phyloP scores from a whole-genome alignment of 2,888 invertebrate species.

The Horisme vitalbata region DNA sequence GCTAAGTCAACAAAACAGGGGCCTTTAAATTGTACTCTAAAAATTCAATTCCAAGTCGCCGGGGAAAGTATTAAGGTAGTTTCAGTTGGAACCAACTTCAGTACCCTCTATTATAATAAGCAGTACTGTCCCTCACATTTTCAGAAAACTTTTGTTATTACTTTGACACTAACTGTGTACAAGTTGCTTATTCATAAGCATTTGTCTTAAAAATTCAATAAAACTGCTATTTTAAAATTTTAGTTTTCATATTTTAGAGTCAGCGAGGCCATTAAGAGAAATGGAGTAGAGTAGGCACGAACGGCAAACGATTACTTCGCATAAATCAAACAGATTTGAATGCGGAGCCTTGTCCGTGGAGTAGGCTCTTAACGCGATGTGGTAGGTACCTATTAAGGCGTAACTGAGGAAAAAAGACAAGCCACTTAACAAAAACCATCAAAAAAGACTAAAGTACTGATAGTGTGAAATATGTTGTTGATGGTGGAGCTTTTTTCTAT shows the following conservation, averaged over 20 bases:
- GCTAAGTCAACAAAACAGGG: conserved; percentile 55
- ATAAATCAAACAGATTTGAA: conserved; percentile 70
- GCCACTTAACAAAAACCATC: too few relatives aligned
- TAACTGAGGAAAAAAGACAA: too few relatives aligned
- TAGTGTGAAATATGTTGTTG: too few relatives aligned
- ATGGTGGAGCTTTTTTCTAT: too few relatives aligned
- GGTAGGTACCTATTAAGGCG: conserved; percentile 38
- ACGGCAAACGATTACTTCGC: conserved; percentile 55
- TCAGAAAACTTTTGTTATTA: conserved; percentile 46
- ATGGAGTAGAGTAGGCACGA: conserved; percentile 39
- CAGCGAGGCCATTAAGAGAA: conserved; percentile 30
- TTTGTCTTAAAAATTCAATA: conserved; percentile 22
- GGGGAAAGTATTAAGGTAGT: conserved; percentile 53
- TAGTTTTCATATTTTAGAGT: conserved; percentile 33
- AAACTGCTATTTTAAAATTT: conserved; percentile 22
- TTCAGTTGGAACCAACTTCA: conserved; percentile 33
- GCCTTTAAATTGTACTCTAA: conserved; percentile 63
- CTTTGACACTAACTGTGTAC: conserved; percentile 45
- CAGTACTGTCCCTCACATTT: conserved; percentile 35
- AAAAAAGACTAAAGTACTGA: too few relatives aligned
- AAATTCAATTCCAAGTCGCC: conserved; percentile 70
- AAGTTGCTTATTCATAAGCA: conserved; percentile 41
- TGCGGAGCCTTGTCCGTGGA: conserved; percentile 46
- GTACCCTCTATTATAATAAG: conserved; percentile 38
- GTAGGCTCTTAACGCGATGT: conserved; percentile 52